These are phyloP conservation scores for Erythrocercus mccallii DNA, from an alignment of 2,113 vertebrate genomes.

Conservation along the genomic window DNA sequence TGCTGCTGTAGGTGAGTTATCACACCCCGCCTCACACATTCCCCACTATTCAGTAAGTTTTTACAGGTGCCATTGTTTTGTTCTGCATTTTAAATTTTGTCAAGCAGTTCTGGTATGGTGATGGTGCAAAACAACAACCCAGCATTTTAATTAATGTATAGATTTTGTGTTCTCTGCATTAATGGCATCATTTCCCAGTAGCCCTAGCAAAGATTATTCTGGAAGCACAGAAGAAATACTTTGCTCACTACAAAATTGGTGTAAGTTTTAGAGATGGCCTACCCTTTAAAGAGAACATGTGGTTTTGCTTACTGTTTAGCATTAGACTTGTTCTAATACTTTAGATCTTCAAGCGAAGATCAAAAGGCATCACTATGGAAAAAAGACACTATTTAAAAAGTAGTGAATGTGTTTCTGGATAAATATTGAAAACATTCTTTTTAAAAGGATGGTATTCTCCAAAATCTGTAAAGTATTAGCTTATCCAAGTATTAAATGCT, in stretches of 20 bases:
- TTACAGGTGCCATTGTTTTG: neutral
- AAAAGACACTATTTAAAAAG: neutral
- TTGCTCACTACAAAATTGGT: neutral
- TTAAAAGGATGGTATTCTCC: neutral
- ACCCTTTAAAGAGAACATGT: neutral
- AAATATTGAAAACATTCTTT: neutral
- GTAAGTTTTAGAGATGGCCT: neutral
- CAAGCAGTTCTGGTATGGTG: neutral
- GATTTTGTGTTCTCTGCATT: neutral
- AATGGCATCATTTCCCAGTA: neutral
- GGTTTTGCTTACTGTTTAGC: neutral
- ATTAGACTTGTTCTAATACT: neutral
- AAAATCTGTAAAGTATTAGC: neutral
- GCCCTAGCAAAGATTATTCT: neutral
- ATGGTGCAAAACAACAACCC: neutral
- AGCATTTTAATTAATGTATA: neutral
- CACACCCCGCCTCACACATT: rapidly evolving
- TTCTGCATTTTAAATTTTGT: neutral
- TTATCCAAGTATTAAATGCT: neutral
- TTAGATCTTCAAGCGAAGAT: neutral
- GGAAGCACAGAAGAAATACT: neutral
- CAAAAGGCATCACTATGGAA: neutral
- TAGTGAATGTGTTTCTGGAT: neutral
- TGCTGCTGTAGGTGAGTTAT: neutral
- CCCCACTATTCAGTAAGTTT: neutral